Evolutionary conservation across 2,888 invertebrate species (phyloP), one percentile per base, ranked within the genome.

Genomic region (Eutolmus rufibarbis): DNA sequence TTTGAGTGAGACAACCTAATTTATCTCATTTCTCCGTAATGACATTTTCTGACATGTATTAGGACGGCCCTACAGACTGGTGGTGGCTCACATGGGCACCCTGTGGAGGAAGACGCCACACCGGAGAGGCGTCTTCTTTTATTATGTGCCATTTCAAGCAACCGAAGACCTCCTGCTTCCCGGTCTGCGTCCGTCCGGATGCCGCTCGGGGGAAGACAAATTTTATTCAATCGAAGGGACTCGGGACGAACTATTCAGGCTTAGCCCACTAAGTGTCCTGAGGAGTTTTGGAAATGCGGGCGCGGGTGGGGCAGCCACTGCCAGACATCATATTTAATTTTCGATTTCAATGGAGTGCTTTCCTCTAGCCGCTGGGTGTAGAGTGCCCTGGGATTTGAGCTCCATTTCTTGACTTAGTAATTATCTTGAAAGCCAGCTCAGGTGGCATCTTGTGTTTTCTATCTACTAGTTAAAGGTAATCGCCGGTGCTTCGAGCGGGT

Each of bases 1-100:
- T 57, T 57, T 56, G 57, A 82, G 51, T 81, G 81, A 81, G 51
- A 81, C 23, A 56, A 31, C 81, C 81, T 82, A 82, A 82, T 82
- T 82, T 82, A 82, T 82, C 57, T 82, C 82, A 66, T 82, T 82
- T 82, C 37, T 40, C 31, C 37, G 82, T 66, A 82, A 57, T 57
- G 57, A 82, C 57, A 66, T 82, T 82, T 82, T 82, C 37, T 57
- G 82, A 82, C 82, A 82, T 57, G 40, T 82, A 82, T 82, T 82
- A 82, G 37, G 66, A 23, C 37, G 57, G 31, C 66, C 66, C 19
- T 57, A 40, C 19, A 82, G 57, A 82, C 82, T 7, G 34, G 57
- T 37, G 82, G 57, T 57, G 34, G 82, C 82, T 82, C 79, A 46
- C 12, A 43, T 23, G 66, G 66, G 66, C 66, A 66, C 66, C 66